Evolutionary conservation across 2,888 invertebrate genomes (phyloP).

Genomic region (Bembecia ichneumoniformis): DNA sequence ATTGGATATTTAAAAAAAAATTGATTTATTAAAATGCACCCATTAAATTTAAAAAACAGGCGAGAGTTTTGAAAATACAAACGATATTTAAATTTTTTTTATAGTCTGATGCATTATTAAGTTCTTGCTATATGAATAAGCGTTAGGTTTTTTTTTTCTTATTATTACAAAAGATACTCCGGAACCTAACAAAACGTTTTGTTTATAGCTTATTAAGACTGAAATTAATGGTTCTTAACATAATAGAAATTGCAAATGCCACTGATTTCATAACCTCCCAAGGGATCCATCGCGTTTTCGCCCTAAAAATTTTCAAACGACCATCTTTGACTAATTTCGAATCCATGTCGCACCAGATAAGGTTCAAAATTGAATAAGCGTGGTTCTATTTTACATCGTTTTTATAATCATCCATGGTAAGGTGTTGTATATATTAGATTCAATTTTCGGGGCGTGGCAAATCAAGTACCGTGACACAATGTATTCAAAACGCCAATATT

Average conservation of each 20-base stretch:
- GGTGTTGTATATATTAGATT: conserved; percentile 59
- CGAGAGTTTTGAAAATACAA: background rate
- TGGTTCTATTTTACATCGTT: conserved; percentile 27
- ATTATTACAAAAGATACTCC: conserved; percentile 2
- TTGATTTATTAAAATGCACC: no score
- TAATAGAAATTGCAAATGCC: conserved; percentile 78
- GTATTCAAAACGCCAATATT: conserved; percentile 70
- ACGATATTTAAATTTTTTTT: background rate
- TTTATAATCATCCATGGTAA: conserved; percentile 38
- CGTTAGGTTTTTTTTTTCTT: background rate
- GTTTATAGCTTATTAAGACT: conserved; percentile 67
- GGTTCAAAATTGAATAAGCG: conserved; percentile 18
- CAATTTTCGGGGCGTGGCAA: conserved; percentile 72
- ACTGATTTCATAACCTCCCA: conserved; percentile 76
- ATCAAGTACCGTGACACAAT: conserved; percentile 69
- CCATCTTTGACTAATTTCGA: conserved; percentile 16
- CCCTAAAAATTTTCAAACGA: conserved; percentile 46
- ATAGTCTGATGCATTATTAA: background rate
- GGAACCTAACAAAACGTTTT: conserved; percentile 45
- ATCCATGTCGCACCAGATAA: conserved; percentile 18
- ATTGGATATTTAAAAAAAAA: no score
- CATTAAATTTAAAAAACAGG: no score
- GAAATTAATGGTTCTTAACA: conserved; percentile 71
- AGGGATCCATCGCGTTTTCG: conserved; percentile 67
- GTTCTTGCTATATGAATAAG: background rate